Conservation (phyloP, 2,797 vertebrate genomes). For the Schizopygopsis malacanthus region DNA sequence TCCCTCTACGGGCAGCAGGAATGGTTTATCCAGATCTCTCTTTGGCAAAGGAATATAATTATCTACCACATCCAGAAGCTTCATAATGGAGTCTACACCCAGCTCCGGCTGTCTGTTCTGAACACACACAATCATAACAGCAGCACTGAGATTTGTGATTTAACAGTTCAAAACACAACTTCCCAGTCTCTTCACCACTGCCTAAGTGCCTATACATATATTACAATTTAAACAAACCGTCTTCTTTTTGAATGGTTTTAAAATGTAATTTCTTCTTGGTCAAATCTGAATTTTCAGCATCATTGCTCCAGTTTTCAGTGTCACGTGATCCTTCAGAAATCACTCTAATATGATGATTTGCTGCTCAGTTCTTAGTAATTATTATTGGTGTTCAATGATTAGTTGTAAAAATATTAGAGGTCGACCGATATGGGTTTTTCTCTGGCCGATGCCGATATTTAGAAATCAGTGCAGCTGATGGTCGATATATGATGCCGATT, state of each 20-base stretch:
- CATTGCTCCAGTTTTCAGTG: background rate
- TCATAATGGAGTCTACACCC: constrained; percentile 83
- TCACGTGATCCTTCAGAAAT: background rate
- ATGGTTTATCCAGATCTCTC: constrained; percentile 88
- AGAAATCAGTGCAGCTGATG: too few relatives aligned
- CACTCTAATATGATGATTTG: background rate
- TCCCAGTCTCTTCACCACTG: constrained; percentile 25
- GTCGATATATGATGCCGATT: too few relatives aligned
- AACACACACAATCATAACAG: constrained; percentile 28
- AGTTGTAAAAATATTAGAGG: background rate
- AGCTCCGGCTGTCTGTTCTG: constrained; percentile 83
- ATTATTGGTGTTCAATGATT: background rate
- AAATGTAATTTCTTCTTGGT: background rate
- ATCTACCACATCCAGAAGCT: constrained; percentile 86
- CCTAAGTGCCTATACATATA: background rate
- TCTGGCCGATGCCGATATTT: too few relatives aligned
- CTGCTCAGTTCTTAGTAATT: background rate
- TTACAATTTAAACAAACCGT: background rate
- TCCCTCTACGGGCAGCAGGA: constrained; percentile 86
- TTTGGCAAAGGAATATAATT: constrained; percentile 82
- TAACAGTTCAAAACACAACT: background rate
- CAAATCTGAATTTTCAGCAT: background rate
- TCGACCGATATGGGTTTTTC: too few relatives aligned
- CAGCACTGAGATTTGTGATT: background rate
- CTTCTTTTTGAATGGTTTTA: background rate